Evolutionary conservation across 1,140 invertebrate genomes (phyloP).

Genomic region (Galleria mellonella): DNA sequence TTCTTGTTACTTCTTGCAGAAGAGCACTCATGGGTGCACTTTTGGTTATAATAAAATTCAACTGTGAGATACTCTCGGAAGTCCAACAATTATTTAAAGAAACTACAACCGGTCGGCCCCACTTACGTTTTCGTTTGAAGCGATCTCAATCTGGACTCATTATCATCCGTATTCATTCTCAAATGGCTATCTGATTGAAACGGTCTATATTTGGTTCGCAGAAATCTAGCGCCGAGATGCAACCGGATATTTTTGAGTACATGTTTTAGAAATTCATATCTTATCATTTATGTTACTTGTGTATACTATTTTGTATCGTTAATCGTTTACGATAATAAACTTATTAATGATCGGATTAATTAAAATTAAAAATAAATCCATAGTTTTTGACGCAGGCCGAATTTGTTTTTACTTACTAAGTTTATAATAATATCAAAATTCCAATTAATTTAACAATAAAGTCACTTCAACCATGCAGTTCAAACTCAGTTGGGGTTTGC

Average conservation of each 20-base stretch:
- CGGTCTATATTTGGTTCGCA: conserved; percentile 40
- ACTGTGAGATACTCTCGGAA: neutral
- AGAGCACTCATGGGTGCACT: too few species aligned
- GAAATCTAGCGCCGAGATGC: conserved; percentile 27
- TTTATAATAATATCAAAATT: too few species aligned
- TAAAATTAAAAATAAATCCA: too few species aligned
- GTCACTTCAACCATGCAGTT: conserved; percentile 2
- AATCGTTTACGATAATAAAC: too few species aligned
- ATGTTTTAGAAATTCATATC: too few species aligned
- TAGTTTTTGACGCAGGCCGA: too few species aligned
- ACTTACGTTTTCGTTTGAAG: conserved; percentile 56
- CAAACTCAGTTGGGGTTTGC: conserved; percentile 17
- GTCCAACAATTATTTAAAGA: neutral
- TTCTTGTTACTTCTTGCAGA: neutral
- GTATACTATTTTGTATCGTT: too few species aligned
- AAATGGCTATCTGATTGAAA: conserved; percentile 51
- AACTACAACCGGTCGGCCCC: conserved; percentile 7
- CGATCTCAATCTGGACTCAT: conserved; percentile 53
- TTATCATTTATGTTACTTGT: too few species aligned
- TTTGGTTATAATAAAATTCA: neutral
- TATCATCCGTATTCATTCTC: conserved; percentile 43
- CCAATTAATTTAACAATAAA: conserved; percentile 8
- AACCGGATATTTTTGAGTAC: conserved; percentile 3
- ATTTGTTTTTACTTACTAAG: too few species aligned
- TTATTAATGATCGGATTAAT: too few species aligned